Conservation (phyloP, 2,113 vertebrate genomes). For the Charadrius vociferus region DNA sequence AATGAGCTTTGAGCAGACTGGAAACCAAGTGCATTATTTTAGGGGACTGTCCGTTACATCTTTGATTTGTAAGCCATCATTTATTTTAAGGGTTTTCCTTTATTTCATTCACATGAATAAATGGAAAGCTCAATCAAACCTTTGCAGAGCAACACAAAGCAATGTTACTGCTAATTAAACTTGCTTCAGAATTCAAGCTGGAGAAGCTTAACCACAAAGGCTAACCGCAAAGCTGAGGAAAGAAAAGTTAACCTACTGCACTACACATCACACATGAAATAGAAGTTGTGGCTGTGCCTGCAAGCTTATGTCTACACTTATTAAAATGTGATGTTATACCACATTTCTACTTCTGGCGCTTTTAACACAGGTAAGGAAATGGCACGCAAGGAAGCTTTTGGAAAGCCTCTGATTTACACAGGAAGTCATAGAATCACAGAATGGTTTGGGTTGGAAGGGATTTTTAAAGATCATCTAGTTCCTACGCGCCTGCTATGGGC, state of each 20-base stretch:
- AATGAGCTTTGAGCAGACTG: not conserved
- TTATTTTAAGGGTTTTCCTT: not conserved
- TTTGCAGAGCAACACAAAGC: not conserved
- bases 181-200: not conserved
- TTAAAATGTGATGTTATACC: not conserved
- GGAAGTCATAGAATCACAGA: not conserved
- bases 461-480: not conserved
- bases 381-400: not conserved
- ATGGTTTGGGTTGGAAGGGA: not conserved
- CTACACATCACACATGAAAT: not conserved
- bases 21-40: not conserved
- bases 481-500: accelerated
- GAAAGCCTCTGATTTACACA: not conserved
- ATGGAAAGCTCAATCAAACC: not conserved
- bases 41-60: not conserved
- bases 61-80: not conserved
- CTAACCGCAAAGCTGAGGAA: not conserved
- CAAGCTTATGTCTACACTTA: not conserved
- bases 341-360: not conserved
- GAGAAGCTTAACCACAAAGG: not conserved
- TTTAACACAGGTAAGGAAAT: not conserved
- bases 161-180: not conserved
- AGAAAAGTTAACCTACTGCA: not conserved
- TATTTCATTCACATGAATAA: not conserved
- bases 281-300: not conserved